Conservation (phyloP, 2,888 invertebrate species). For the Syrphus vitripennis region DNA sequence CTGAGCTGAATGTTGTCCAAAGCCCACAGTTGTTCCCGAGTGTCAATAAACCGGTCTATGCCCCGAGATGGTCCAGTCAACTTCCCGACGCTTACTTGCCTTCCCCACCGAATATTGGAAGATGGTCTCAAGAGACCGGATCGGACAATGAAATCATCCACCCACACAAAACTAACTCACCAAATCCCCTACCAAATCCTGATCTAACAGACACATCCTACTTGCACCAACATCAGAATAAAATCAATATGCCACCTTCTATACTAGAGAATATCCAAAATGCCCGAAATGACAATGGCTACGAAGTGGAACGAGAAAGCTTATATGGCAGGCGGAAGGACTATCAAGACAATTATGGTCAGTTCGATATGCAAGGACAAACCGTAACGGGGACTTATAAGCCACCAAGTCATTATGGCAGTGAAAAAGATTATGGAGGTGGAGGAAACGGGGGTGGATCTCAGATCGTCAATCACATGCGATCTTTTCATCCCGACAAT, state of each 20-base stretch:
- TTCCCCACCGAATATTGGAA: constrained; percentile 82
- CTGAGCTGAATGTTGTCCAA: constrained; percentile 84
- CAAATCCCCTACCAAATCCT: constrained; percentile 89
- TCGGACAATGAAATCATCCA: constrained; percentile 87
- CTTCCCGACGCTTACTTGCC: constrained; percentile 85
- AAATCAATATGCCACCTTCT: constrained; percentile 82
- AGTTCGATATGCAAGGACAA: constrained; percentile 74
- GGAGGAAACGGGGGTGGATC: constrained; percentile 75
- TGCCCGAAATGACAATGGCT: constrained; percentile 81
- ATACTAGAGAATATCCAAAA: constrained; percentile 84
- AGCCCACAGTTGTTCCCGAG: constrained; percentile 87
- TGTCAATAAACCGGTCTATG: constrained; percentile 84
- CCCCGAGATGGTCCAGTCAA: constrained; percentile 87
- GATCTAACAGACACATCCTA: constrained; percentile 87
- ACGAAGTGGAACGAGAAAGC: constrained; percentile 77
- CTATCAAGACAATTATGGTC: constrained; percentile 79
- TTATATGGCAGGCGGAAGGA: constrained; percentile 78
- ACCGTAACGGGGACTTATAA: constrained; percentile 75
- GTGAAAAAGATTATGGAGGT: constrained; percentile 79
- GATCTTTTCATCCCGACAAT: constrained; percentile 79
- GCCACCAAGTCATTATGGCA: constrained; percentile 80
- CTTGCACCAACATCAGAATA: constrained; percentile 82
- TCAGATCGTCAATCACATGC: constrained; percentile 80
- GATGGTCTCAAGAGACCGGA: constrained; percentile 91
- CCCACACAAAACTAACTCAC: constrained; percentile 84